phyloP scores from a whole-genome alignment of 2,888 invertebrate species.

The Minunthozetes semirufus region DNA sequence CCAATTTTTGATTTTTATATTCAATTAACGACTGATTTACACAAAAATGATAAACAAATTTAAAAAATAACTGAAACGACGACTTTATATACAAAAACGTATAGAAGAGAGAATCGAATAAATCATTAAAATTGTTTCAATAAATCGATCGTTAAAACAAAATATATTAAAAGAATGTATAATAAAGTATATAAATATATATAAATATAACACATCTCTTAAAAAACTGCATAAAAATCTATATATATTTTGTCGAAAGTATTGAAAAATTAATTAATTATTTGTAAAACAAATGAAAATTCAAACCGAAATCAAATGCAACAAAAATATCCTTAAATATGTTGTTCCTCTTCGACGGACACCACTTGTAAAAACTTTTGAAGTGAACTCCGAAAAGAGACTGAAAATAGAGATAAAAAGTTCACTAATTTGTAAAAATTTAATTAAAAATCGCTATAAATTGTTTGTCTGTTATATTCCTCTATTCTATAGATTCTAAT shows the following conservation, averaged over 20 bases:
- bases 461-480: too few relatives aligned
- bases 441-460: too few relatives aligned
- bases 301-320: neutral
- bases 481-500: too few relatives aligned
- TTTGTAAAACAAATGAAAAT: neutral
- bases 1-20: neutral
- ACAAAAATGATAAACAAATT: neutral
- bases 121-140: neutral
- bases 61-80: neutral
- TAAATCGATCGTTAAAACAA: neutral
- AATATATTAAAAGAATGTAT: neutral
- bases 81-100: neutral
- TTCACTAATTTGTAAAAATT: neutral
- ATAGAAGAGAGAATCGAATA: too few relatives aligned
- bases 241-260: neutral
- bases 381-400: constrained; percentile 8
- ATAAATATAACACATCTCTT: neutral
- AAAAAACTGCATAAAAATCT: constrained; percentile 10
- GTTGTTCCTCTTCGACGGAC: constrained; percentile 5
- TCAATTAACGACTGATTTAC: neutral
- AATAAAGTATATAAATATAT: constrained; percentile 10
- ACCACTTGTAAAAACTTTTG: constrained; percentile 26
- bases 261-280: neutral
- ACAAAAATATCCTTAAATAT: neutral
- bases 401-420: neutral